Conservation (phyloP, 2,113 vertebrate genomes). For the Okapia johnstoni region DNA sequence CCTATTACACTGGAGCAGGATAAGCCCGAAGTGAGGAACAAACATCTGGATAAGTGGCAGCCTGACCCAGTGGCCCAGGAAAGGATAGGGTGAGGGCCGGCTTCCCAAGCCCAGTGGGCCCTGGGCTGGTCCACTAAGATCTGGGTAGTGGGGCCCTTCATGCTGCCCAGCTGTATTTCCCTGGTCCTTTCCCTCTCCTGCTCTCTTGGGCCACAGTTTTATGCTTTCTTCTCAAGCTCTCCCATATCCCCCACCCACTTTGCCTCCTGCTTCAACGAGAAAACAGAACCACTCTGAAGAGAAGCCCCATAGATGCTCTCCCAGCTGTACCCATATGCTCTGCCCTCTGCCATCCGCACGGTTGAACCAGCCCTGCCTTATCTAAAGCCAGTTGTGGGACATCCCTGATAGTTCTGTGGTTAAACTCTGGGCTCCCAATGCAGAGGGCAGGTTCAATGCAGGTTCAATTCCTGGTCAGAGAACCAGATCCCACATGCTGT, state of each 20-base stretch:
- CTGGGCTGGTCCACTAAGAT: neutral
- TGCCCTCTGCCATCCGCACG: neutral
- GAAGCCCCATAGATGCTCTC: neutral
- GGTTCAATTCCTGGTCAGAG: neutral
- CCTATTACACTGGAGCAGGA: accelerated
- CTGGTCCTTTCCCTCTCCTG: neutral
- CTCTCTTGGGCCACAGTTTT: too few relatives aligned
- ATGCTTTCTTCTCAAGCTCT: neutral
- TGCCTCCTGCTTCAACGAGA: neutral
- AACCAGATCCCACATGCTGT: neutral
- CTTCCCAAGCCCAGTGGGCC: accelerated
- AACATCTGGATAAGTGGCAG: neutral
- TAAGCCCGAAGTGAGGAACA: neutral
- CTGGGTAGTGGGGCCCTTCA: accelerated
- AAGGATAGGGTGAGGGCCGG: neutral
- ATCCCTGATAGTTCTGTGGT: neutral
- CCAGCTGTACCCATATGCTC: neutral
- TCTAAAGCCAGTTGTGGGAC: neutral
- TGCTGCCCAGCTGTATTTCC: accelerated
- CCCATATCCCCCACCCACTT: neutral
- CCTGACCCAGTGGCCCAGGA: neutral
- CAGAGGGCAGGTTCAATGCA: too few relatives aligned
- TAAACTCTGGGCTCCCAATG: neutral
- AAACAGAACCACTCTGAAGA: neutral
- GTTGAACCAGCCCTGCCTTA: neutral